Evolutionary conservation across 1,140 invertebrate genomes (phyloP).

Genomic region (Augochlora pura): DNA sequence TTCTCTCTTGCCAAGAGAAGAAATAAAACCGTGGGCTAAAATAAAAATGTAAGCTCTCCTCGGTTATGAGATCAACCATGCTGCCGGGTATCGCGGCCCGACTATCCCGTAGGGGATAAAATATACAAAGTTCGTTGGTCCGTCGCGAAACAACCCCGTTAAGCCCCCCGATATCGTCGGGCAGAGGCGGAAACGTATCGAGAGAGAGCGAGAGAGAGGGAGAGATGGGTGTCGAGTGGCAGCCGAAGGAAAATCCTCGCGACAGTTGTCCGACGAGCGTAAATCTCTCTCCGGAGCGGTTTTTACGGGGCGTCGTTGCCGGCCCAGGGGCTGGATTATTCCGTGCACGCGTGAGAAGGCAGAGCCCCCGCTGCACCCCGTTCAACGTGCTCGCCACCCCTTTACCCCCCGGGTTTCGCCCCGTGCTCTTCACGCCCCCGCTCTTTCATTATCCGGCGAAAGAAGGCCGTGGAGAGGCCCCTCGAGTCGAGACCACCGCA

Average conservation of each 20-base stretch:
- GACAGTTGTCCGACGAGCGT: conserved; percentile 57
- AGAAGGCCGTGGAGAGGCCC: conserved; percentile 32
- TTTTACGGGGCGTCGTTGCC: conserved; percentile 41
- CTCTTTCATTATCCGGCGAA: conserved; percentile 60
- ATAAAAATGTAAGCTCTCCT: no score
- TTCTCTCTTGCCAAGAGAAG: no score
- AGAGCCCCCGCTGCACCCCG: conserved; percentile 25
- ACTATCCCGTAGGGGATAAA: no score
- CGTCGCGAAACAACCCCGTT: conserved; percentile 26
- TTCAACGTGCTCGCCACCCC: conserved; percentile 4
- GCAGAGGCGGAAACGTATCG: no score
- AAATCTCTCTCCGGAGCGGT: conserved; percentile 57
- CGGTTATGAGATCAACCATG: no score
- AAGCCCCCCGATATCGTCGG: conserved; percentile 33
- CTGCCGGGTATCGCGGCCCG: no score
- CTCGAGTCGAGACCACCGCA: conserved; percentile 54
- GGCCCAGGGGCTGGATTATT: conserved; percentile 56
- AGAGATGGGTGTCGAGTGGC: conserved; percentile 29
- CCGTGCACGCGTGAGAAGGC: conserved; percentile 59
- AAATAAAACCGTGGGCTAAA: no score
- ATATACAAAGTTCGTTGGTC: conserved; percentile 50
- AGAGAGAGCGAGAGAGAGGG: no score
- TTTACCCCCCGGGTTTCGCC: neutral
- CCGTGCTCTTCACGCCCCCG: conserved; percentile 9
- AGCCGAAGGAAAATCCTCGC: conserved; percentile 34